A percentile compares a stretch with the other conserved stretches of the same genome.
Conservation (phyloP, 2,113 vertebrate genomes). For the Corythornis cristatus region DNA sequence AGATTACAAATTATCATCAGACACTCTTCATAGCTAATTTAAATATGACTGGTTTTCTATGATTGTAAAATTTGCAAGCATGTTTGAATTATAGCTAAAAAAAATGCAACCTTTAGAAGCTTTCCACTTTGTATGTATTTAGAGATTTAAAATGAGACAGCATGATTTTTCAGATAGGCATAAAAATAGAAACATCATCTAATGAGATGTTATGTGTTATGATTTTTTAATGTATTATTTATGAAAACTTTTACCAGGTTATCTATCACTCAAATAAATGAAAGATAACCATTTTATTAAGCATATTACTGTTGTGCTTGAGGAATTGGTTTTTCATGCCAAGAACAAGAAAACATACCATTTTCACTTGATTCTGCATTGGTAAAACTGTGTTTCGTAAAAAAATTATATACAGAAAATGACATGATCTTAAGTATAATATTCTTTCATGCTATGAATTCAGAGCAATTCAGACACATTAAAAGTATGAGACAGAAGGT, state of each 20-base stretch:
- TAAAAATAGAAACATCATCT: slow-evolving; percentile 36
- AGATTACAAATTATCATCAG: not conserved
- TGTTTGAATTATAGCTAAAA: not conserved
- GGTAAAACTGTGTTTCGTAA: not conserved
- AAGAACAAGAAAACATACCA: not conserved
- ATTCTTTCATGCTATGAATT: slow-evolving; percentile 6
- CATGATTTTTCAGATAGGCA: slow-evolving; percentile 7
- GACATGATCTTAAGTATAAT: not conserved
- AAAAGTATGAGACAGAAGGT: not conserved
- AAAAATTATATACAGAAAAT: not conserved
- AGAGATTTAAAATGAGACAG: slow-evolving; percentile 24
- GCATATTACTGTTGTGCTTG: not conserved
- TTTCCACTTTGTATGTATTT: not conserved
- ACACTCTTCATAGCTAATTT: not conserved
- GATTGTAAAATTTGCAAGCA: not conserved
- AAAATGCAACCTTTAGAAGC: not conserved
- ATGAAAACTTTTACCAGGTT: slow-evolving; percentile 26
- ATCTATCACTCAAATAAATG: slow-evolving; percentile 42
- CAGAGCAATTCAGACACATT: not conserved
- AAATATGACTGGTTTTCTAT: not conserved
- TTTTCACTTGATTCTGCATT: slow-evolving; percentile 36
- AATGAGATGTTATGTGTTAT: slow-evolving; percentile 37
- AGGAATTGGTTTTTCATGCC: not conserved
- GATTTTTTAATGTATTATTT: slow-evolving; percentile 56
- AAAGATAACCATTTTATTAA: slow-evolving; percentile 48